Evolutionary conservation across 2,888 invertebrate species (phyloP), one percentile per base, ranked within the genome.

Genomic region (Lasioglossum villosulum): DNA sequence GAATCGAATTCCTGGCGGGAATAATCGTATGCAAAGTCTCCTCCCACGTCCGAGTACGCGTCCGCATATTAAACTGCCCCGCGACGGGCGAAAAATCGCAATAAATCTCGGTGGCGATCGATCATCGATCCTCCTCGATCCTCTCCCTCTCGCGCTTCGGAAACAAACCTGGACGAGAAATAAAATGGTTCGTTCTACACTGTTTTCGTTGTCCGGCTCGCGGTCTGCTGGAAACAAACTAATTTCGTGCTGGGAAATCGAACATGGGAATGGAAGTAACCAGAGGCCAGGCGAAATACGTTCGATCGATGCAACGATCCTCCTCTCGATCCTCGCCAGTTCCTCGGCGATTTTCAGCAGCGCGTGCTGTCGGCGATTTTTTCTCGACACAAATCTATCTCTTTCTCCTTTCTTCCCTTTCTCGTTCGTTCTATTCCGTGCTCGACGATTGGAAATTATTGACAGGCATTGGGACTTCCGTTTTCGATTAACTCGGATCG

Each of bases 1-100:
- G 84, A 89, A 90, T 82, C 88, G 87, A 89, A 90, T 89, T 89
- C 85, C 80, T 72, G 82, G 88, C 66, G 59, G n/a, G 81, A 71
- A 86, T 89, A 83, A 86, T 82, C 83, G 82, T 83, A 78, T 83
- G 90, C 84, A 84, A 88, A 86, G 80, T 83, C 48, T 83, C 83
- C 80, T 83, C 85, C 86, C 83, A 70, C 74, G 83, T 75, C 63
- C 80, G 78, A 37, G 70, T 74, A 75, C 59, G 75, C 37, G 37
- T 52, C 70, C n/a, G 86, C 86, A 80, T 86, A 84, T 75, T 75
- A 82, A 86, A 59, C 59, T 52, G 59, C 1, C 27, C 27, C 59
- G 59, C 74, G 86, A 76, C 78, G 79, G 56, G 72, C 45, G 56
- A 56, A 77, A 86, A 82, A 84, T 84, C 82, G 59, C 82, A 75